Base-by-base conservation (phyloP, 1,140 invertebrate species). In the Formica exsecta region DNA sequence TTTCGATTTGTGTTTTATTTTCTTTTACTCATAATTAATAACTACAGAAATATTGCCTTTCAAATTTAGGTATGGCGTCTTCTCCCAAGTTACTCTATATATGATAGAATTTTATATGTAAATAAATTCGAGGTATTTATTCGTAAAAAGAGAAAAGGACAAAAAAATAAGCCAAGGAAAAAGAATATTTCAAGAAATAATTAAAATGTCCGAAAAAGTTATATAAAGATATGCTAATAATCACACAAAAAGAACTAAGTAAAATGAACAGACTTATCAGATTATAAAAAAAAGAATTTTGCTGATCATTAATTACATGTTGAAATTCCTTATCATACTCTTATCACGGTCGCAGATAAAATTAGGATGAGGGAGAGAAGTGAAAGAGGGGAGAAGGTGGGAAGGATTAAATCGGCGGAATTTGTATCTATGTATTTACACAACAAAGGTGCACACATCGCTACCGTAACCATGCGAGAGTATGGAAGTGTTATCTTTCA, bases 401-500 rank as follows among this genome's bases (percentile, higher is more conserved):
- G 32, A 57, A 41, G 66, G 70, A 75, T 84, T 74, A 84, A 62
- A 36, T 61, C n/a, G 36, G 13, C 11, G 38, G 41, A 73, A 48
- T 38, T 84, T 41, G 59, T 65, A 64, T 59, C 59, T 13, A 29
- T 25, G 22, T 22, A 16, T 8, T 44, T 44, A 51, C n/a, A 62
- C 29, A 44, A 22, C 57, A 51, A 48, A 68, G 38, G 22, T 61
- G 36, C 13, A 41, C n/a, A 74, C n/a, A n/a, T 41, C 19, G 29
- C 13, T 29, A 19, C 48, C 13, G 32, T 74, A 59, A 59, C 3
- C 32, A 13, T 41, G 54, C 11, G 11, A 36, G n/a, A 41, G n/a
- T n/a, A 36, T 19, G 9, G 70, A 84, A 41, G 70, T 32, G 32
- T 71, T 73, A 75, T 74, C 70, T 84, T n/a, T 22, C n/a, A 29